Percentiles rank a stretch among this genome's conserved stretches.
Conservation (phyloP, 2,888 invertebrate genomes). For the Troides oblongomaculatus region DNA sequence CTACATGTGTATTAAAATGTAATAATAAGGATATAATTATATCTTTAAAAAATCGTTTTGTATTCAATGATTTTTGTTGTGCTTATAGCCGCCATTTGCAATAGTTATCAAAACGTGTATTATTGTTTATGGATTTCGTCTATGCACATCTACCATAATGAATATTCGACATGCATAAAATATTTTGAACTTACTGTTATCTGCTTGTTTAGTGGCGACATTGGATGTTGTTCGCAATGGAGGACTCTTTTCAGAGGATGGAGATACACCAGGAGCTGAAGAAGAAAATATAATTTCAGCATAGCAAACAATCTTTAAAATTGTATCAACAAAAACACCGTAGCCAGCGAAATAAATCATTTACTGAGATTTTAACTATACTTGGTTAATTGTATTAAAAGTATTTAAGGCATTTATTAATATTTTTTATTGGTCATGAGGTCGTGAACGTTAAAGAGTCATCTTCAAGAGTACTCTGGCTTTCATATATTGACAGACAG, state of each 20-base stretch:
- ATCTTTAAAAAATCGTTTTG: too few relatives aligned
- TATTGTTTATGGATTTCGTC: background rate
- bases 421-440: too few relatives aligned
- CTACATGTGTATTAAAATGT: too few relatives aligned
- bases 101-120: background rate
- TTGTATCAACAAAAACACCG: too few relatives aligned
- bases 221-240: background rate
- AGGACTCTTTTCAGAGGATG: background rate
- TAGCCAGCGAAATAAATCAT: too few relatives aligned
- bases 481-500: too few relatives aligned
- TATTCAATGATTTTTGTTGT: too few relatives aligned
- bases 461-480: background rate
- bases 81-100: too few relatives aligned
- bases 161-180: background rate
- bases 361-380: too few relatives aligned
- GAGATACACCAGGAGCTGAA: background rate
- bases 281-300: background rate
- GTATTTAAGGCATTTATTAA: too few relatives aligned
- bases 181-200: background rate
- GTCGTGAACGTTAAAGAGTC: background rate
- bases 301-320: background rate
- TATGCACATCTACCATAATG: background rate
- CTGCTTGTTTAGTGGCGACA: background rate
- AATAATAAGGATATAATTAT: too few relatives aligned
- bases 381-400: too few relatives aligned